Evolutionary conservation across 2,797 vertebrate species (phyloP).

Genomic region (Neostethus bicornis): DNA sequence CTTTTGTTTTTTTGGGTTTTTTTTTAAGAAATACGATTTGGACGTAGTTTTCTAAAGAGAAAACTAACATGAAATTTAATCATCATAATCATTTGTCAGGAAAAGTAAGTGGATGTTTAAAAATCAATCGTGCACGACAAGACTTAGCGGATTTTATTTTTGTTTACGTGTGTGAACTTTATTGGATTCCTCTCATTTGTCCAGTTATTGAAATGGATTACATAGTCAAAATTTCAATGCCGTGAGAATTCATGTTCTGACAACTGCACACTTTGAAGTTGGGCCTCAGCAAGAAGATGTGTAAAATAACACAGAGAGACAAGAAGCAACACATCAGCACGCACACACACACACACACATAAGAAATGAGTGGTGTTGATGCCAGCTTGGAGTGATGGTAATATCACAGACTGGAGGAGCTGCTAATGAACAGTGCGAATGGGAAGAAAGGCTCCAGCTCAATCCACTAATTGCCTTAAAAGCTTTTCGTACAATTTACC

Average conservation of each 20-base stretch:
- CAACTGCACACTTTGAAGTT: constrained; percentile 67
- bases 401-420: constrained; percentile 81
- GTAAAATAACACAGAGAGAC: constrained; percentile 59
- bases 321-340: constrained; percentile 32
- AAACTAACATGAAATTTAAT: constrained; percentile 39
- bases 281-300: constrained; percentile 50
- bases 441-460: constrained; percentile 81
- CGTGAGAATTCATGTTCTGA: constrained; percentile 67
- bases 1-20: too few species aligned
- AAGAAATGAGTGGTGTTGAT: constrained; percentile 70
- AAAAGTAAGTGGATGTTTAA: constrained; percentile 51
- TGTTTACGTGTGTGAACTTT: constrained; percentile 32
- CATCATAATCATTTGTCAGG: constrained; percentile 39
- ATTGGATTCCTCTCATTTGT: constrained; percentile 53
- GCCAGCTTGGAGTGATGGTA: constrained; percentile 78
- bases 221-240: constrained; percentile 58
- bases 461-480: constrained; percentile 85
- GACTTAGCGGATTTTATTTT: constrained; percentile 41
- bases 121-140: constrained; percentile 54
- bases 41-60: constrained; percentile 19
- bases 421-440: constrained; percentile 82
- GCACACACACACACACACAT: constrained; percentile 39
- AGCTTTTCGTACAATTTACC: constrained; percentile 83
- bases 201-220: constrained; percentile 69
- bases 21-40: too few species aligned